Evolutionary conservation across 2,113 vertebrate genomes (phyloP).

Genomic region (Daphoenositta chrysoptera): DNA sequence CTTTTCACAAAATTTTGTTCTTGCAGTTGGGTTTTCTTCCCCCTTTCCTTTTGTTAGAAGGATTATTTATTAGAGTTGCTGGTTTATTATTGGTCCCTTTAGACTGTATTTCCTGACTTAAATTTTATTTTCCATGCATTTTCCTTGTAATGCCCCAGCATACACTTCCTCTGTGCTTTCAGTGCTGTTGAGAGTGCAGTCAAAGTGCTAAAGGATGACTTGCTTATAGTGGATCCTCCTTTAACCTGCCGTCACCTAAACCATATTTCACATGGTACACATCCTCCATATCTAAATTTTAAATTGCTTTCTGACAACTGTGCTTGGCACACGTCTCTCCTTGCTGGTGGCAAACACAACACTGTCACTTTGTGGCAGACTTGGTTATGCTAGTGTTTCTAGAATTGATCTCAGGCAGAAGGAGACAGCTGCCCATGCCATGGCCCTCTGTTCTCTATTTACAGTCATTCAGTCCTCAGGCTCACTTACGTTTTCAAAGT

Average conservation of each 20-base stretch:
- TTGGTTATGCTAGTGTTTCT: not conserved
- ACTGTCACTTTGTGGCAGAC: not conserved
- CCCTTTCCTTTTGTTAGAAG: not conserved
- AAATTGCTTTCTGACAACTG: not conserved
- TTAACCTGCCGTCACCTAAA: not conserved
- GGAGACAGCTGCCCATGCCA: not conserved
- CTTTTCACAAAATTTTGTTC: not conserved
- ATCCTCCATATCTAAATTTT: not conserved
- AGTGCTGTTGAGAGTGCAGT: not conserved
- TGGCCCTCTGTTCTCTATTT: not conserved
- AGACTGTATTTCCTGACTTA: not conserved
- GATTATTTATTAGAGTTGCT: not conserved
- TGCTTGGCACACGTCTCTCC: not conserved
- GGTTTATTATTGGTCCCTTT: not conserved
- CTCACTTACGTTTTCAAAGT: not conserved
- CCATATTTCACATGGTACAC: not conserved
- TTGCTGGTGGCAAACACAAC: not conserved
- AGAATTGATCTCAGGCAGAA: not conserved
- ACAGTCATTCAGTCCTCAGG: not conserved
- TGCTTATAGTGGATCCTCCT: not conserved
- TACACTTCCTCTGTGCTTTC: not conserved
- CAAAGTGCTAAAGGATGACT: not conserved
- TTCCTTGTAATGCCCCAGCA: not conserved
- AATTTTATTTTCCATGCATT: not conserved
- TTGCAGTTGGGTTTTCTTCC: accelerated